A percentile compares a stretch with the other conserved stretches of the same genome.
Evolutionary conservation across 2,888 invertebrate species (phyloP).

Genomic region (Achlya flavicornis): DNA sequence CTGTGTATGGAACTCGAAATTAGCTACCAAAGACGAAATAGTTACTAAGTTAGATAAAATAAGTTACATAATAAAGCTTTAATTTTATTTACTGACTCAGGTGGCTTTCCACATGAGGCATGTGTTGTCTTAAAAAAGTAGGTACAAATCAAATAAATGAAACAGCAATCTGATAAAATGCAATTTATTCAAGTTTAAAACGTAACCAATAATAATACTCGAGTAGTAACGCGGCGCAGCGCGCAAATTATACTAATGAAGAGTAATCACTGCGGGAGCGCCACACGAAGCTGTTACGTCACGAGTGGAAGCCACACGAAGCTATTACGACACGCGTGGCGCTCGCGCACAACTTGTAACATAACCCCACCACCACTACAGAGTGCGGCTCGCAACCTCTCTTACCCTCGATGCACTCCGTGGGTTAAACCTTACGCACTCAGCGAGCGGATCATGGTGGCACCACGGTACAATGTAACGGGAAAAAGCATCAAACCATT

Average conservation of each 20-base stretch:
- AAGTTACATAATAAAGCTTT: no score
- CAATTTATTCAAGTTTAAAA: conserved; percentile 33
- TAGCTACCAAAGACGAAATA: no score
- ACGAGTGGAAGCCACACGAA: background rate
- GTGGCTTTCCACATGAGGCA: no score
- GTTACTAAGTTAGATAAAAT: no score
- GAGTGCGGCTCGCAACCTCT: background rate
- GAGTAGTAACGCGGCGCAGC: conserved; percentile 11
- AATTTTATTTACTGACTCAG: no score
- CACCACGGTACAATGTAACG: no score
- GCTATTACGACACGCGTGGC: background rate
- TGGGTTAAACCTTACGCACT: no score
- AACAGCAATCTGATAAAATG: conserved; percentile 28
- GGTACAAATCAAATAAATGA: conserved; percentile 14
- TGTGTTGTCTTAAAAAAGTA: background rate
- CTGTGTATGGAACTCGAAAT: no score
- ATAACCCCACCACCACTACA: conserved; percentile 8
- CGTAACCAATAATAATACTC: conserved; percentile 35
- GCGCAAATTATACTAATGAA: background rate
- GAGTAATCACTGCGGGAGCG: background rate
- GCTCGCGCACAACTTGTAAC: background rate
- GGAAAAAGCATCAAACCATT: background rate
- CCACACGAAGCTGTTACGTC: background rate
- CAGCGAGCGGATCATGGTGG: background rate
- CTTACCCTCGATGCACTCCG: background rate